phyloP scores from a whole-genome alignment of 2,888 invertebrate species.

The Morpho achilles region DNA sequence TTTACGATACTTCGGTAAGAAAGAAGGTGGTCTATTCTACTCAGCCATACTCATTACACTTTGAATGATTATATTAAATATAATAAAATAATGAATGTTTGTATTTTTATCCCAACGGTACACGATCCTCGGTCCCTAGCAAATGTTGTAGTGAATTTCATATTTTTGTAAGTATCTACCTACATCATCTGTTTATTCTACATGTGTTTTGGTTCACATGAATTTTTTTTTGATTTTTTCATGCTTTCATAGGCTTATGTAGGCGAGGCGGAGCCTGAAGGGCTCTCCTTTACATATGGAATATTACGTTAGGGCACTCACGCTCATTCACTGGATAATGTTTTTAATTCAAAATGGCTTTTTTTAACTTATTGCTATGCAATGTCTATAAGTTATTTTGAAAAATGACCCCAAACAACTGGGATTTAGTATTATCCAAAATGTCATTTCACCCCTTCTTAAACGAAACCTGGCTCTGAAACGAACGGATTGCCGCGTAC shows the following conservation, averaged over 20 bases:
- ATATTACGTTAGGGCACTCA: conserved; percentile 63
- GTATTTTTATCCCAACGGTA: conserved; percentile 44
- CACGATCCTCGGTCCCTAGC: conserved; percentile 61
- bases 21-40: too few species aligned
- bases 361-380: neutral
- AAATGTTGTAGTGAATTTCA: conserved; percentile 80
- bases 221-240: conserved; percentile 75
- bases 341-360: conserved; percentile 18
- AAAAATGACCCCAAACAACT: conserved; percentile 67
- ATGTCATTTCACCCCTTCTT: conserved; percentile 73
- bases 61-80: too few species aligned
- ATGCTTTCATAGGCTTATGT: conserved; percentile 75
- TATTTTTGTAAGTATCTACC: conserved; percentile 80
- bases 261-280: conserved; percentile 52
- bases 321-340: conserved; percentile 21
- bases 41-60: too few species aligned
- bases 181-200: conserved; percentile 76
- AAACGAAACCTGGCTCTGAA: conserved; percentile 69
- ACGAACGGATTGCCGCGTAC: conserved; percentile 66
- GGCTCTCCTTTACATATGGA: conserved; percentile 60
- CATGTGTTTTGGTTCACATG: conserved; percentile 79
- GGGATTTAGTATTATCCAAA: conserved; percentile 61
- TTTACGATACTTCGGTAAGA: too few species aligned
- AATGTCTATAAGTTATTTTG: conserved; percentile 51
- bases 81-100: conserved; percentile 3